These are phyloP conservation scores for Saiga tatarica DNA, from an alignment of 2,113 vertebrate genomes.

Conservation along the genomic window DNA sequence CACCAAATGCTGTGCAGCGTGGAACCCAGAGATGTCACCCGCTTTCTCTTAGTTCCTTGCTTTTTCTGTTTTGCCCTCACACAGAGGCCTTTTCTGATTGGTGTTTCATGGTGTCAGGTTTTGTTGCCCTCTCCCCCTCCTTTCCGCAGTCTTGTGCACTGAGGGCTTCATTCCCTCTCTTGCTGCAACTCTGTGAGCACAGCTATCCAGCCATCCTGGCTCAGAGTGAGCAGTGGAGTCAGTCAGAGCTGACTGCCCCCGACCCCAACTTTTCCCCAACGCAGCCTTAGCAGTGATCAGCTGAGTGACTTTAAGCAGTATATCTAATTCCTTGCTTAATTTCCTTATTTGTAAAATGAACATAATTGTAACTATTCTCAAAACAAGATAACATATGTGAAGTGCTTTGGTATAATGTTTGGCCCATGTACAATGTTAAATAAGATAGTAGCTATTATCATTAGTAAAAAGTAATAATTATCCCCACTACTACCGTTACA, in stretches of 20 bases:
- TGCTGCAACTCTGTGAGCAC: not conserved
- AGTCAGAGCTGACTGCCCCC: not conserved
- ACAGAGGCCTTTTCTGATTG: not conserved
- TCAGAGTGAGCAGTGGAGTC: not conserved
- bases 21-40: not conserved
- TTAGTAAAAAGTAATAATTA: not conserved
- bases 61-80: not conserved
- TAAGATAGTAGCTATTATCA: not conserved
- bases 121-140: not conserved
- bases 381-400: not conserved
- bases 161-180: not conserved
- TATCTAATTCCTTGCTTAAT: not conserved
- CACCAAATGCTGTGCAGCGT: too few relatives aligned
- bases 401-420: not conserved
- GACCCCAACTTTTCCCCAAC: rapidly evolving
- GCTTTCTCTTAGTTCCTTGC: not conserved
- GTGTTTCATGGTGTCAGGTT: not conserved
- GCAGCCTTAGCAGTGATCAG: not conserved
- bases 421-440: not conserved
- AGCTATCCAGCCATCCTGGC: not conserved
- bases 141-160: not conserved
- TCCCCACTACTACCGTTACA: too few relatives aligned
- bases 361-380: not conserved
- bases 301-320: not conserved
- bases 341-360: not conserved